These are phyloP conservation scores for Brachionus asplanchnoidis DNA, from an alignment of 1,140 invertebrate species.

Conservation along the genomic window DNA sequence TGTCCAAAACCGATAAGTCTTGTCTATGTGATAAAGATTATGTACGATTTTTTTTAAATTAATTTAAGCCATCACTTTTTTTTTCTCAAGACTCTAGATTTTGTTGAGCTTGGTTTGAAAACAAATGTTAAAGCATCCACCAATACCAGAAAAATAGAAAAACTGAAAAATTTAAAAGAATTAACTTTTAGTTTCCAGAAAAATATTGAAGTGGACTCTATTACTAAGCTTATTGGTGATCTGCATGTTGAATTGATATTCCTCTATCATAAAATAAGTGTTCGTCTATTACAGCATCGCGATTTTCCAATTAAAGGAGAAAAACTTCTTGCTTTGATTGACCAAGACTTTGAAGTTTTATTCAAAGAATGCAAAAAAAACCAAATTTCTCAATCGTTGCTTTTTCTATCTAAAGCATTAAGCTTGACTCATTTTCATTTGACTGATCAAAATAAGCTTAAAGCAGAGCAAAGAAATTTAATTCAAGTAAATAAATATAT, in stretches of 20 bases:
- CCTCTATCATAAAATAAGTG: slow-evolving; percentile 54
- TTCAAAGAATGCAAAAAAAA: slow-evolving; percentile 3
- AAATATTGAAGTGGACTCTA: slow-evolving; percentile 44
- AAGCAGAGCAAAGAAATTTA: slow-evolving; percentile 3
- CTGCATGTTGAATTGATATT: slow-evolving; percentile 53
- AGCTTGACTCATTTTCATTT: slow-evolving; percentile 9
- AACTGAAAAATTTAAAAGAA: slow-evolving; percentile 41
- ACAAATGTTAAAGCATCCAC: slow-evolving; percentile 13
- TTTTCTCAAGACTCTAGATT: background rate
- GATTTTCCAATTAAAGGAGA: background rate
- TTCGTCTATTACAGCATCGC: slow-evolving; percentile 47
- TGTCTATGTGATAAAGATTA: slow-evolving; percentile 21
- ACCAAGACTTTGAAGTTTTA: slow-evolving; percentile 17
- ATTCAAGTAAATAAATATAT: background rate
- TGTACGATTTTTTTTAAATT: background rate
- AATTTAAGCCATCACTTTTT: background rate
- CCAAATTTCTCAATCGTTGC: slow-evolving; percentile 7
- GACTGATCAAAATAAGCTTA: background rate
- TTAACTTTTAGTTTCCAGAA: slow-evolving; percentile 42
- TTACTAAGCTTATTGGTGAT: slow-evolving; percentile 45
- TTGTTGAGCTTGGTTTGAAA: background rate
- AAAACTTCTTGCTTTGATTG: background rate
- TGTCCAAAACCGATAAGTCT: background rate
- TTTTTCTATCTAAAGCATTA: background rate
- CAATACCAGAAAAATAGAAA: slow-evolving; percentile 40